Evolutionary conservation across 2,797 vertebrate species (phyloP).

Genomic region (Gymnopithys bicolor): DNA sequence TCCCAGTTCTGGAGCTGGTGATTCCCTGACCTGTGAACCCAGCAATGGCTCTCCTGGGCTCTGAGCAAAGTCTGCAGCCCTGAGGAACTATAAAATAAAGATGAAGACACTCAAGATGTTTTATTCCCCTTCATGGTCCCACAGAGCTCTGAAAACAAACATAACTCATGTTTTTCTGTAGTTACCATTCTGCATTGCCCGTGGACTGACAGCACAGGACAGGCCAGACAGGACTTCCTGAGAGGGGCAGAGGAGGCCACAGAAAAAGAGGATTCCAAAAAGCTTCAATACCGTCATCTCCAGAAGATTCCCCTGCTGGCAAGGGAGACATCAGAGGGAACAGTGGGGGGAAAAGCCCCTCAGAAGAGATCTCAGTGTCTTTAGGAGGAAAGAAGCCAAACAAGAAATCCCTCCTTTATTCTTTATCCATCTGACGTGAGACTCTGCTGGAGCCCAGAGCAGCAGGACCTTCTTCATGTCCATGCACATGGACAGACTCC

Average conservation of each 20-base stretch:
- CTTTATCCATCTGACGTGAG: accelerated
- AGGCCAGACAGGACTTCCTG: neutral
- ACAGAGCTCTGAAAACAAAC: neutral
- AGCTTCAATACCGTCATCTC: neutral
- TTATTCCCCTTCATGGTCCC: accelerated
- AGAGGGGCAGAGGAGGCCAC: neutral
- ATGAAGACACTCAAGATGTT: neutral
- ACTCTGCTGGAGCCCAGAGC: neutral
- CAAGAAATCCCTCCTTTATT: neutral
- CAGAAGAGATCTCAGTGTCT: neutral
- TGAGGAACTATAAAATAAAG: neutral
- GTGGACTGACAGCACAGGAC: neutral
- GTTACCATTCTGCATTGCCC: neutral
- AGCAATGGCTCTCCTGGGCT: neutral
- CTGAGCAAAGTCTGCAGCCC: neutral
- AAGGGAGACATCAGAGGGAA: neutral
- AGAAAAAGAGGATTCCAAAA: neutral
- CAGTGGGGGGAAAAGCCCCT: neutral
- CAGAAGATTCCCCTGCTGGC: neutral
- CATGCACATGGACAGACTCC: neutral
- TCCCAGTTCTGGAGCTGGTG: neutral
- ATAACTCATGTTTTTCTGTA: accelerated
- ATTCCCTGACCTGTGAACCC: neutral
- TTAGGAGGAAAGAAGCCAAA: accelerated
- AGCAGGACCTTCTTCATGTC: neutral